These are phyloP conservation scores for Ectropis crepuscularia DNA, from an alignment of 2,888 invertebrate species.

Conservation along the genomic window DNA sequence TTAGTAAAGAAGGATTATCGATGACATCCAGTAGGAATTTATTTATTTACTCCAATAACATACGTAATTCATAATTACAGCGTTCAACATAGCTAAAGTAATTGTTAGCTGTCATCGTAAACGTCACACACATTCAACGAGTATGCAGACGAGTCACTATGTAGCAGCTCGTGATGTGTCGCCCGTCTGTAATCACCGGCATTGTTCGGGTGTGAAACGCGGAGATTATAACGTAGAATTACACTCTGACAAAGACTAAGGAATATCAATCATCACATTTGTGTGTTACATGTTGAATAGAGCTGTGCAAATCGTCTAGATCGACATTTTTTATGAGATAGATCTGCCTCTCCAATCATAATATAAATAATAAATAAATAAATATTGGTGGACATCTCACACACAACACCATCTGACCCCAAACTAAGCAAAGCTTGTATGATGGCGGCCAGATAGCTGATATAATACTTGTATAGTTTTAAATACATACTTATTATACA, in stretches of 20 bases:
- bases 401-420: too few species aligned
- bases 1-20: too few species aligned
- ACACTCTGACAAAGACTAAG: not conserved
- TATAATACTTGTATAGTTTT: too few species aligned
- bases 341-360: too few species aligned
- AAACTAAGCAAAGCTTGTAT: too few species aligned
- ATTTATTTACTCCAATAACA: not conserved
- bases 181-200: conserved; percentile 58
- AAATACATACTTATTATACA: too few species aligned
- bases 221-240: conserved; percentile 55
- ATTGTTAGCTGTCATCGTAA: conserved; percentile 38
- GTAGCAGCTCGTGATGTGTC: conserved; percentile 54
- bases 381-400: too few species aligned
- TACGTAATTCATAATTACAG: conserved; percentile 12
- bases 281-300: not conserved
- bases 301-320: too few species aligned
- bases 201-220: conserved; percentile 60
- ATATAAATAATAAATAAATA: too few species aligned
- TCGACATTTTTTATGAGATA: too few species aligned
- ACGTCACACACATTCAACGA: conserved; percentile 37
- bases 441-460: too few species aligned
- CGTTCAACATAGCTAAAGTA: conserved; percentile 29
- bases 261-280: conserved; percentile 12
- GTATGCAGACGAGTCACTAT: conserved; percentile 45
- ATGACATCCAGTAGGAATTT: too few species aligned